Percentiles rank a stretch among this genome's conserved stretches.
These are phyloP conservation scores for Sylvicola fuscatus DNA, from an alignment of 2,888 invertebrate species.

Conservation along the genomic window DNA sequence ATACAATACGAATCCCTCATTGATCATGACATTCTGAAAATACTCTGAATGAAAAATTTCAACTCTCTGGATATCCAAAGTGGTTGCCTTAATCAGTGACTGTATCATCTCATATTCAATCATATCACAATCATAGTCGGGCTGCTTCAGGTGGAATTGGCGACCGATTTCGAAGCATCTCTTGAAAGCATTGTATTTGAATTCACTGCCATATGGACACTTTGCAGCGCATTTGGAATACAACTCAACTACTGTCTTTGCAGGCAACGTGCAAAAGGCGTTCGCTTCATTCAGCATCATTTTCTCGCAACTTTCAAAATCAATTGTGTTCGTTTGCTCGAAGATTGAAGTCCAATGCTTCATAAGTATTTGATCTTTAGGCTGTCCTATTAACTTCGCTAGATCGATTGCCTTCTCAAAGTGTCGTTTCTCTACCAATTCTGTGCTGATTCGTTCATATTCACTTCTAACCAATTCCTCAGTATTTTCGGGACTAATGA, in stretches of 20 bases:
- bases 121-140: conserved; percentile 22
- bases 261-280: conserved; percentile 31
- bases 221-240: conserved; percentile 33
- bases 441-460: conserved; percentile 26
- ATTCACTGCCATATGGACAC: conserved; percentile 19
- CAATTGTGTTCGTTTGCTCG: too few species aligned
- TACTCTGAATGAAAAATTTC: conserved; percentile 22
- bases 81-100: conserved; percentile 16
- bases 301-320: too few species aligned
- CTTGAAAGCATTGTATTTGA: conserved; percentile 29
- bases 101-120: conserved; percentile 24
- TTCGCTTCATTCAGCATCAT: too few species aligned
- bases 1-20: conserved; percentile 21
- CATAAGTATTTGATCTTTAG: conserved; percentile 26
- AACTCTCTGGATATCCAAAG: conserved; percentile 9
- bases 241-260: conserved; percentile 40
- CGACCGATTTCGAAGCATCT: conserved; percentile 20
- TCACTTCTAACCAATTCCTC: conserved; percentile 18
- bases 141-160: conserved; percentile 21
- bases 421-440: conserved; percentile 24
- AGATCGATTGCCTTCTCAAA: conserved; percentile 32
- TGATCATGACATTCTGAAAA: conserved; percentile 20
- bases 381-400: conserved; percentile 24
- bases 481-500: too few species aligned
- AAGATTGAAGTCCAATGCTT: conserved; percentile 23